Base-by-base conservation (phyloP, 2,797 vertebrate genomes). In the Mormyrus hasselquistii region DNA sequence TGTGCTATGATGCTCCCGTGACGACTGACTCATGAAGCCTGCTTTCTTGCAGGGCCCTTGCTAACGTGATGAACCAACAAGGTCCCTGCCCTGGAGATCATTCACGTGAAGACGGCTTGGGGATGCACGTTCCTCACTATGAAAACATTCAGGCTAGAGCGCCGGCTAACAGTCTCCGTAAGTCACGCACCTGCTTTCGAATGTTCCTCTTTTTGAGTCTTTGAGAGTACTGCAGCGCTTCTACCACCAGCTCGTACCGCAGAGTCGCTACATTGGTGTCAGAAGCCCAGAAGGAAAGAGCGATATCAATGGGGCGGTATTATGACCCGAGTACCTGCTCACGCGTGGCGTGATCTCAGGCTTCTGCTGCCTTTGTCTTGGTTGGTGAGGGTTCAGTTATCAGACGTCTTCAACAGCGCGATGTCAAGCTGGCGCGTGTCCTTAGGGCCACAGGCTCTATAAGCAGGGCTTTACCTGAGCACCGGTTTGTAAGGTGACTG, bases 61-160 rank as follows among this genome's bases (percentile, higher is more conserved):
- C 98, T 87, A 98, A 96, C 59, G 98, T 98, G 93, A 97, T 99
- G 97, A 92, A 96, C 90, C 96, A 96, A 82, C 98, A 99, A 94
- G 97, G 97, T 88, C 97, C 97, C 90, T 97, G 97, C 94, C 97
- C 97, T 92, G 95, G 96, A 90, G 98, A 99, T 94, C 98, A 97
- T 89, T 97, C 97, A 88, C 97, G 97, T 92, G 98, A 99, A 94
- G 97, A 98, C 93, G 97, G 97, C 94, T 97, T 99, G 0, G 97
- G 98, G 76, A 98, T 98, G 94, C 97, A 99, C 0, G 96, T 97
- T 52, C 98, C 98, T 91, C 98, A 98, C 92, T 99, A 96, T 89
- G 98, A 98, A 90, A 97, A 96, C 92, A 96, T 96, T 96, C 96
- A 97, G 65, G 95, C 97, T 0, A 96, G 97, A 90, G 90, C 94